Evolutionary conservation across 2,797 vertebrate genomes (phyloP), one percentile per base, ranked within the genome.

Genomic region (Gymnocypris eckloni): DNA sequence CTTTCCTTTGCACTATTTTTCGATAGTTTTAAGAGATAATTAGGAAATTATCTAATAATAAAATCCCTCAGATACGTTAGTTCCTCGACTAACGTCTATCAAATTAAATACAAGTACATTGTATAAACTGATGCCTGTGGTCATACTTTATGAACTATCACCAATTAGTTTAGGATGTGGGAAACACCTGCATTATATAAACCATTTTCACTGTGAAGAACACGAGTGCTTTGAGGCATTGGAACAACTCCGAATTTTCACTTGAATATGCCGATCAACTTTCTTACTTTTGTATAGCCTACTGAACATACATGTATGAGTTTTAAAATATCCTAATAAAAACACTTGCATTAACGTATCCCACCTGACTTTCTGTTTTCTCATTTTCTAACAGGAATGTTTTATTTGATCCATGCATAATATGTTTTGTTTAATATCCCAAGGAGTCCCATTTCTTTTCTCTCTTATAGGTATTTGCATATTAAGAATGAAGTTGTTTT

Each of bases 131-230:
- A 67, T 67, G 6, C 13, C 45, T 67, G 72, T 77, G 56, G 79
- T 54, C 15, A 41, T n/a, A 54, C 33, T 22, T 16, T 41, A 15
- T 28, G 45, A 69, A 66, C 72, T 66, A 37, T 86, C 43, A 72
- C 28, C 61, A 71, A 13, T 37, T 61, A 70, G 33, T 77, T 84
- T 54, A 77, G 59, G 45, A 77, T 77, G 72, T 77, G 73, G 82
- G 33, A 67, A 77, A 54, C 43, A 72, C 50, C 3, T 75, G 20
- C 41, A 18, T 48, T 83, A 59, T 41, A 28, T 54, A 45, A 45
- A 56, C 66, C 5, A 1, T 85, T 66, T 87, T 79, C 13, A 85
- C 39, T n/a, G n/a, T 73, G 25, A 80, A 25, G n/a, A 39, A 16
- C 39, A 43, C 2, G 39, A 18, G 5, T 4, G 22, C 20, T 52